Base-by-base conservation (phyloP, 2,888 invertebrate species). In the Falcaria lacertinaria region DNA sequence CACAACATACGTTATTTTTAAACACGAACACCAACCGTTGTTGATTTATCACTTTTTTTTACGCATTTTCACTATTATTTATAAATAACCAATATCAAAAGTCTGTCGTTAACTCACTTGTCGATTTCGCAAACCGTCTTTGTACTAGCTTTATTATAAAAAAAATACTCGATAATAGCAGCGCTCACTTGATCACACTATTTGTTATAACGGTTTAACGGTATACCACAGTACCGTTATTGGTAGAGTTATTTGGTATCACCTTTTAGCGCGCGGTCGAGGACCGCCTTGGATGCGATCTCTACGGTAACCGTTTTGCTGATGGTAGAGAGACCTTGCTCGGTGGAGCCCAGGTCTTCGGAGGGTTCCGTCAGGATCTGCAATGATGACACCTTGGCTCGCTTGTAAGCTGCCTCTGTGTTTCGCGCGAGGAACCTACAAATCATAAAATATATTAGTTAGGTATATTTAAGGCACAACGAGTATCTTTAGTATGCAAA, bases 321-420 rank as follows among this genome's bases (percentile, higher is more conserved):
- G 64, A 90, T 90, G 45, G 89, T 90, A 15, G 83, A 69, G 5
- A 90, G 60, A 3, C 68, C 68, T 28, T 75, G 70, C 32, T 77
- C 74, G 3, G 51, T 8, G 0, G 42, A 45, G 1, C 54, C 46
- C 3, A 42, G 14, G 7, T 69, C 68, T 0, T 60, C 48, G 0
- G 56, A 33, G 0, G 76, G 73, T 39, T 80, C 86, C 11, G 83
- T 78, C 15, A 82, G 64, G 61, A 97, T 97, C 68, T 93, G 94
- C 39, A 97, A 91, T 1, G 96, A 95, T 32, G 96, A 96, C 8
- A 97, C 95, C 85, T 95, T 96, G 60, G 97, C 97, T 48, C 96
- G 92, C 67, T 97, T 96, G 88, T 96, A 97, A n/a, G 97, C 97
- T 43, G 94, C 94, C 39, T 96, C 93, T 1, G 96, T 96, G 69